Conservation (phyloP, 2,797 vertebrate genomes). For the Psittacula derbiana region DNA sequence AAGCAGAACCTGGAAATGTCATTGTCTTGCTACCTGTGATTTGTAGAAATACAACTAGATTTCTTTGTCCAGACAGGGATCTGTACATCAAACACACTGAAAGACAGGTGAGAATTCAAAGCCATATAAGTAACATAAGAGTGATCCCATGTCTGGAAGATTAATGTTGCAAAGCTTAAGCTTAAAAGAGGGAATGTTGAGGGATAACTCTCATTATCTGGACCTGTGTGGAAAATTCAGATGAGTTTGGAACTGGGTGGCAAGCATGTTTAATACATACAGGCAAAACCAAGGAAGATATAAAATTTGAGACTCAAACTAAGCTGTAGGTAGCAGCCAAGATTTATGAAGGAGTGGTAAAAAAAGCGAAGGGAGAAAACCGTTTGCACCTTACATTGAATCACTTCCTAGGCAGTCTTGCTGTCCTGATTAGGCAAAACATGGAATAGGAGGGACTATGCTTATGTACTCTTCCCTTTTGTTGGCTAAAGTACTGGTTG, state of each 20-base stretch:
- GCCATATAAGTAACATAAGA: not conserved
- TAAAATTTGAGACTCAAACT: not conserved
- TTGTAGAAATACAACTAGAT: not conserved
- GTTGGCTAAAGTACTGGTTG: not conserved
- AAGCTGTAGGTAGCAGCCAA: not conserved
- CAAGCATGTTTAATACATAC: not conserved
- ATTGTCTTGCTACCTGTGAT: not conserved
- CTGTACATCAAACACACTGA: not conserved
- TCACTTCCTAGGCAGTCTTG: not conserved
- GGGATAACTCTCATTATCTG: not conserved
- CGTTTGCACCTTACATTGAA: not conserved
- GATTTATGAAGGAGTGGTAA: not conserved
- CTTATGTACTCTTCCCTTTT: not conserved
- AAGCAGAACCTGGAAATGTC: not conserved
- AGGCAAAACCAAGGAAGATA: not conserved
- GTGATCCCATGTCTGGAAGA: not conserved
- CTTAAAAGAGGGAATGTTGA: not conserved
- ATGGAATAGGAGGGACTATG: not conserved
- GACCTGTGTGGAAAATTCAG: not conserved
- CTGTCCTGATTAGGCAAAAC: not conserved
- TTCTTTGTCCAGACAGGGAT: not conserved
- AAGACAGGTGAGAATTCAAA: not conserved
- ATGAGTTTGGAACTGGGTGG: not conserved
- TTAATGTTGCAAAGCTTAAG: not conserved
- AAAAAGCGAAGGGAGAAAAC: not conserved